Conservation (phyloP, 2,113 vertebrate species). For the Microcebus tavaratra region DNA sequence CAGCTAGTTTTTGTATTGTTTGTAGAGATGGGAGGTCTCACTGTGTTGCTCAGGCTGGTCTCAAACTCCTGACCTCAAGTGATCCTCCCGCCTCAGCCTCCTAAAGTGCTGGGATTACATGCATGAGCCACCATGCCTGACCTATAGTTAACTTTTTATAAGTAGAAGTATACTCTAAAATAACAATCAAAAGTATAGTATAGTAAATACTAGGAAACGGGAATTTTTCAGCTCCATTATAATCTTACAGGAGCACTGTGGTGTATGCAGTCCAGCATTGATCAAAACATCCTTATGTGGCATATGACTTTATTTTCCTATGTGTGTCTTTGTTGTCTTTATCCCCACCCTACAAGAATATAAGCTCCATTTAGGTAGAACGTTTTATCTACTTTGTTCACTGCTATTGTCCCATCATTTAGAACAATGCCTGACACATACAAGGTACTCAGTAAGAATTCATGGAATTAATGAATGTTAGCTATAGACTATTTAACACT, state of each 20-base stretch:
- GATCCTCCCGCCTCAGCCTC: too few relatives aligned
- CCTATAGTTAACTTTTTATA: not conserved
- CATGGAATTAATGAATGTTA: slow-evolving; percentile 1
- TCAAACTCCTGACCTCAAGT: too few relatives aligned
- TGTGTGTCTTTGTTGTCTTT: slow-evolving; percentile 33
- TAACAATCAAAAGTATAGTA: not conserved
- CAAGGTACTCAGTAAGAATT: slow-evolving; percentile 24
- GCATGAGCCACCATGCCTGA: too few relatives aligned
- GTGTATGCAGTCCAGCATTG: not conserved
- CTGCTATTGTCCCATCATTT: not conserved
- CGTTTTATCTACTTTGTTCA: not conserved
- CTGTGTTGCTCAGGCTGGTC: too few relatives aligned
- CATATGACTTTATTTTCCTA: not conserved
- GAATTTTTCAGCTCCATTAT: not conserved
- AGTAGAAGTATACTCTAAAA: not conserved
- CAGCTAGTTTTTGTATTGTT: too few relatives aligned
- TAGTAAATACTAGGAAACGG: not conserved
- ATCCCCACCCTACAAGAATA: not conserved
- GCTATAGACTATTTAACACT: slow-evolving; percentile 17
- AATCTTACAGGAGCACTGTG: not conserved
- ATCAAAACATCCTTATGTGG: not conserved
- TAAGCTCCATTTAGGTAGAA: not conserved
- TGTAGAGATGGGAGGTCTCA: too few relatives aligned
- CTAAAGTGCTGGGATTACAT: too few relatives aligned
- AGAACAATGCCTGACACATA: not conserved